Evolutionary conservation across 2,888 invertebrate species (phyloP).

Genomic region (Papilio elwesi): DNA sequence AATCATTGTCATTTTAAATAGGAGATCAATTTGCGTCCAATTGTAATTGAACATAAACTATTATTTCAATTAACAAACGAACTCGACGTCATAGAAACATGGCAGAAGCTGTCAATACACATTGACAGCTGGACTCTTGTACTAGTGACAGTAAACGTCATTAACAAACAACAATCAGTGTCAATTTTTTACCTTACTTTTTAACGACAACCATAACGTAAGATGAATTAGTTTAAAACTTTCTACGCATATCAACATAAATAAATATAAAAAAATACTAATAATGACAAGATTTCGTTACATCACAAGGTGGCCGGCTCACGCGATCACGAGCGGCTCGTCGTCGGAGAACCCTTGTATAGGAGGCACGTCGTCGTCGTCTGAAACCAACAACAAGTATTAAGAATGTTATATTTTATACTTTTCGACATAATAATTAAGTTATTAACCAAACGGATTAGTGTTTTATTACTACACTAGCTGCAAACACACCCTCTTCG

Average conservation of each 20-base stretch:
- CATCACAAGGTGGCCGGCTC: slow-evolving; percentile 59
- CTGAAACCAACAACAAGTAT: slow-evolving; percentile 63
- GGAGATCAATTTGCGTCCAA: slow-evolving; percentile 9
- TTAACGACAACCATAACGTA: slow-evolving; percentile 37
- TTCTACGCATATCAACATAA: slow-evolving; percentile 36
- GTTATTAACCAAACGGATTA: no score
- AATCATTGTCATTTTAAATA: background rate
- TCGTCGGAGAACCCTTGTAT: slow-evolving; percentile 97
- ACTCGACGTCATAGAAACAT: background rate
- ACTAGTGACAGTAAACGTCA: slow-evolving; percentile 1
- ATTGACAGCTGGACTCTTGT: background rate
- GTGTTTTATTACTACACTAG: no score
- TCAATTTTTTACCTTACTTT: slow-evolving; percentile 27
- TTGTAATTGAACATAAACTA: slow-evolving; percentile 4
- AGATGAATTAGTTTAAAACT: slow-evolving; percentile 14
- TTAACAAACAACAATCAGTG: background rate
- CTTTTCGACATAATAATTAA: background rate
- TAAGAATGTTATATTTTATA: background rate
- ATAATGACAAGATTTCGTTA: slow-evolving; percentile 69
- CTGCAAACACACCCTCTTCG: no score
- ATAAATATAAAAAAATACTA: slow-evolving; percentile 58
- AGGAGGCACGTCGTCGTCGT: slow-evolving; percentile 94
- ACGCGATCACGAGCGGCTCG: slow-evolving; percentile 96
- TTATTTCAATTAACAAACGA: background rate
- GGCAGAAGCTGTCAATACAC: background rate